Conservation (phyloP, 1,140 invertebrate genomes). For the Drosophila pachea region DNA sequence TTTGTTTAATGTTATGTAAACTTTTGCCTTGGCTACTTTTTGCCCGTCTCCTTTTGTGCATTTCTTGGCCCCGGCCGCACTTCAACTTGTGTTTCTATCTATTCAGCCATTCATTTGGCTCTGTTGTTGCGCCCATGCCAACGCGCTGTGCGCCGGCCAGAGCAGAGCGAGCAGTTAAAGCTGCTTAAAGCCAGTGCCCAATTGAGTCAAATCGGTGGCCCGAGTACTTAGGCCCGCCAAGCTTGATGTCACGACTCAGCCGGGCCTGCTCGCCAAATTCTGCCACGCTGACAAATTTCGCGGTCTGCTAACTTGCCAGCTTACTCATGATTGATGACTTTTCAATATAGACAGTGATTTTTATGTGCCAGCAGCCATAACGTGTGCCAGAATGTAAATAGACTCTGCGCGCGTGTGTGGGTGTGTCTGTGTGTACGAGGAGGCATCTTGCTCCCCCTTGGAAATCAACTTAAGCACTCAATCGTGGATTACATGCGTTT, state of each 20-base stretch:
- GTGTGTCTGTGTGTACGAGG: background rate
- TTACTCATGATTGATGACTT: slow-evolving; percentile 68
- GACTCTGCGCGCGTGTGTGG: slow-evolving; percentile 10
- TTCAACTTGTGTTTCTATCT: slow-evolving; percentile 67
- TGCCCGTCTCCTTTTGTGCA: slow-evolving; percentile 40
- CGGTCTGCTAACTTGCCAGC: slow-evolving; percentile 56
- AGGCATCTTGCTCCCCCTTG: slow-evolving; percentile 27
- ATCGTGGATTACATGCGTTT: slow-evolving; percentile 75
- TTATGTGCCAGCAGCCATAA: slow-evolving; percentile 47
- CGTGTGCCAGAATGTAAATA: slow-evolving; percentile 66
- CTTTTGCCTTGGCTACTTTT: slow-evolving; percentile 62
- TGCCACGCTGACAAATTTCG: slow-evolving; percentile 69
- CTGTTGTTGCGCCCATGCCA: slow-evolving; percentile 20
- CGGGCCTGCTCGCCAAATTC: slow-evolving; percentile 23
- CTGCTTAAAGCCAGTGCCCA: slow-evolving; percentile 33
- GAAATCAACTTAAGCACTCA: slow-evolving; percentile 71
- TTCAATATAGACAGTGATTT: slow-evolving; percentile 62
- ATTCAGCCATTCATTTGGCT: slow-evolving; percentile 70
- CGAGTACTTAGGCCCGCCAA: slow-evolving; percentile 28
- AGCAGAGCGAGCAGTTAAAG: slow-evolving; percentile 45
- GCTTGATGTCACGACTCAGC: slow-evolving; percentile 43
- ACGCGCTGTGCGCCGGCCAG: slow-evolving; percentile 1
- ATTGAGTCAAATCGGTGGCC: slow-evolving; percentile 34
- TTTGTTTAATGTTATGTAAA: slow-evolving; percentile 78
- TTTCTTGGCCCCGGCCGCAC: slow-evolving; percentile 40